Evolutionary conservation across 2,113 vertebrate genomes (phyloP).

Genomic region (Alouatta palliata): DNA sequence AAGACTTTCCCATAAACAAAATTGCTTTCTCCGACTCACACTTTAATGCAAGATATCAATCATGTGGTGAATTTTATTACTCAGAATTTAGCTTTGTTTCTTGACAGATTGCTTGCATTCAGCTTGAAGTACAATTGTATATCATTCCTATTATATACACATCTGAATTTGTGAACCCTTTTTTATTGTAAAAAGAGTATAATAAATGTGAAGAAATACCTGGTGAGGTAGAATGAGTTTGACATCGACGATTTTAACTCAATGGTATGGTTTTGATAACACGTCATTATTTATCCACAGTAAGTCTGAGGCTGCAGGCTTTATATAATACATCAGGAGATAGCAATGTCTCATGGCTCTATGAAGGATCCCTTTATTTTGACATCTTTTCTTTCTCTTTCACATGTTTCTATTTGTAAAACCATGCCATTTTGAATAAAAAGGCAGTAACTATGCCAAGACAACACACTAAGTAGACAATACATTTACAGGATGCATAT

Average conservation of each 20-base stretch:
- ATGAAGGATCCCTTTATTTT: constrained; percentile 15
- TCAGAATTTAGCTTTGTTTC: constrained; percentile 83
- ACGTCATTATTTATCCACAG: constrained; percentile 61
- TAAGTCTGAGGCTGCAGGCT: background rate
- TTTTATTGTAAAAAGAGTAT: constrained; percentile 73
- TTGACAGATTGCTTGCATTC: constrained; percentile 82
- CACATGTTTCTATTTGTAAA: constrained; percentile 15
- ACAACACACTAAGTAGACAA: background rate
- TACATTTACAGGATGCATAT: background rate
- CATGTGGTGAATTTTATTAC: constrained; percentile 83
- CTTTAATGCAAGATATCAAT: constrained; percentile 86
- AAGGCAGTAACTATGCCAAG: background rate
- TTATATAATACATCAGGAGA: background rate
- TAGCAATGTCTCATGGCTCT: background rate
- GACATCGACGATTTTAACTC: constrained; percentile 63
- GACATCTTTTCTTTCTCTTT: background rate
- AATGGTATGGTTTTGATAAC: constrained; percentile 30
- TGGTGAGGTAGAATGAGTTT: constrained; percentile 51
- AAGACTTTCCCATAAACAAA: constrained; percentile 85
- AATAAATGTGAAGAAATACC: constrained; percentile 77
- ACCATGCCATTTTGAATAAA: constrained; percentile 29
- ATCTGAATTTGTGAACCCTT: constrained; percentile 75
- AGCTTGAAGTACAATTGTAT: constrained; percentile 74
- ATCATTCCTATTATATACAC: constrained; percentile 81
- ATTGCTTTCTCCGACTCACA: constrained; percentile 83